These are phyloP conservation scores for Takifugu bimaculatus DNA, from an alignment of 2,113 vertebrate genomes.

Conservation along the genomic window DNA sequence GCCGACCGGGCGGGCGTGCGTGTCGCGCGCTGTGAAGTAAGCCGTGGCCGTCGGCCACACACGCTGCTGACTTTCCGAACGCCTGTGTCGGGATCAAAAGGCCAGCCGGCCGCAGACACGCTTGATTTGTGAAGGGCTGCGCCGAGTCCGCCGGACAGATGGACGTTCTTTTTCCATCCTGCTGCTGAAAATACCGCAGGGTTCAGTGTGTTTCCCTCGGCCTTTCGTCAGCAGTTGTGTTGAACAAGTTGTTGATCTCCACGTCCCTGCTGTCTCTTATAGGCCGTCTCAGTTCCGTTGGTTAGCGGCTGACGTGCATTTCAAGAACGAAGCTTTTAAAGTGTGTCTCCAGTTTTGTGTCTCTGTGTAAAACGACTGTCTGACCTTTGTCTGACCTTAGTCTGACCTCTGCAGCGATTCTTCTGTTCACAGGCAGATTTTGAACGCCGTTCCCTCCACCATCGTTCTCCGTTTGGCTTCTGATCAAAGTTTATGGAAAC, in stretches of 20 bases:
- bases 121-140: constrained; percentile 63
- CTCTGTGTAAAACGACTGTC: too few relatives aligned
- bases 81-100: constrained; percentile 64
- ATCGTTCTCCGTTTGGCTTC: too few relatives aligned
- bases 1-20: constrained; percentile 29
- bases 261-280: constrained; percentile 13
- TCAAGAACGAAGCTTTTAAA: too few relatives aligned
- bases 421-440: too few relatives aligned
- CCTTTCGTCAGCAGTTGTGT: not conserved
- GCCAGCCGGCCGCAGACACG: constrained; percentile 56
- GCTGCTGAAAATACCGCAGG: constrained; percentile 20
- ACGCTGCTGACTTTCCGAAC: constrained; percentile 62
- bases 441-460: too few relatives aligned
- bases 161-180: constrained; percentile 35
- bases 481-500: too few relatives aligned
- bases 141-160: constrained; percentile 47
- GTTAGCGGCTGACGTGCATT: constrained; percentile 7
- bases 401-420: too few relatives aligned
- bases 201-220: constrained; percentile 26
- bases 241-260: constrained; percentile 6
- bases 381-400: too few relatives aligned
- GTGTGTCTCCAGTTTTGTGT: too few relatives aligned
- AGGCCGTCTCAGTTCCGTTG: not conserved
- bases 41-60: constrained; percentile 62
- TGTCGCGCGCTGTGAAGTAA: constrained; percentile 8